Conservation (phyloP, 2,888 invertebrate species). For the Diadegma fenestrale region DNA sequence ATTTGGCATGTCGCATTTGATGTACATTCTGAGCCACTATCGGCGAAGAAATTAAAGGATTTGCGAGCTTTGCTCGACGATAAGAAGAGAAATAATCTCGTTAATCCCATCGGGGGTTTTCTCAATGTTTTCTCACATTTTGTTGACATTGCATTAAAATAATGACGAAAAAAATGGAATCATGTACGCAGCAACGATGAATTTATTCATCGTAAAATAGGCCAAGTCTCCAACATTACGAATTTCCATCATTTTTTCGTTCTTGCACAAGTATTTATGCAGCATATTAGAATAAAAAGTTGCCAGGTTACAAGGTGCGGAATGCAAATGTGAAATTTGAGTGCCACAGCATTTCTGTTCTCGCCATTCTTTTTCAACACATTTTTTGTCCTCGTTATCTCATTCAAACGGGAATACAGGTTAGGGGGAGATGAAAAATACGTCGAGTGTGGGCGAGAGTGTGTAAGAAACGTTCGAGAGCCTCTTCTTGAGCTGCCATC, state of each 20-base stretch:
- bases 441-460: conserved; percentile 27
- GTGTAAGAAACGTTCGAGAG: conserved; percentile 31
- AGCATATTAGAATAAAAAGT: conserved; percentile 15
- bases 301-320: neutral
- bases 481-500: conserved; percentile 25
- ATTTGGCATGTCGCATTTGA: conserved; percentile 37
- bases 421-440: conserved; percentile 11
- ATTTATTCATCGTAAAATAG: neutral
- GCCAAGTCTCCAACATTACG: neutral
- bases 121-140: neutral
- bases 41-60: conserved; percentile 37
- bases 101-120: neutral
- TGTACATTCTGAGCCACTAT: conserved; percentile 1
- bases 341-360: conserved; percentile 17
- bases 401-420: conserved; percentile 13
- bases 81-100: conserved; percentile 5
- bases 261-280: conserved; percentile 14
- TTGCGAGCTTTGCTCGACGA: conserved; percentile 50
- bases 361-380: conserved; percentile 29
- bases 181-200: neutral
- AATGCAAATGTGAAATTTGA: conserved; percentile 42
- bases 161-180: neutral
- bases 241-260: conserved; percentile 9
- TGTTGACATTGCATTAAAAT: neutral
- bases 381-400: conserved; percentile 41